Conservation (phyloP, 2,888 invertebrate genomes). For the Deilephila porcellus region DNA sequence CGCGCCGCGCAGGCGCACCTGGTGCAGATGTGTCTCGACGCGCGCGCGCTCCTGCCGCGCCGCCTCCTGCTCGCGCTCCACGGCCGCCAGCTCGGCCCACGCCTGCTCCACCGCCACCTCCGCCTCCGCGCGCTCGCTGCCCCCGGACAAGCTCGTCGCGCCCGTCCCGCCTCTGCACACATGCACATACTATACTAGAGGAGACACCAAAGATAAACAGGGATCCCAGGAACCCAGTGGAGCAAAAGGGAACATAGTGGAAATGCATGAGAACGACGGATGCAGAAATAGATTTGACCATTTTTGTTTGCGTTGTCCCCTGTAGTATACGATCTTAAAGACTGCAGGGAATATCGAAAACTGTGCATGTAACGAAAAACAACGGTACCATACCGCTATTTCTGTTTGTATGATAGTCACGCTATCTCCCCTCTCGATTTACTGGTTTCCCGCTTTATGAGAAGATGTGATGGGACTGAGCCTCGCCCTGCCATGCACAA, state of each 20-base stretch:
- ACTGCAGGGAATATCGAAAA: no score
- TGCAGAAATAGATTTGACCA: no score
- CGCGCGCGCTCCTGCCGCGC: conserved; percentile 90
- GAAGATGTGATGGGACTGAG: no score
- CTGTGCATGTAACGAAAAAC: no score
- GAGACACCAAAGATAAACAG: not conserved
- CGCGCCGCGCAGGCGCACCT: conserved; percentile 90
- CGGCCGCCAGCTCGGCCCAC: conserved; percentile 92
- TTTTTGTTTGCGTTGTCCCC: no score
- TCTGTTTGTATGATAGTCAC: no score
- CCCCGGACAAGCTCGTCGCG: conserved; percentile 43
- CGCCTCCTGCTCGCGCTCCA: conserved; percentile 93
- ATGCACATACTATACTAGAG: not conserved
- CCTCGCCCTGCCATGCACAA: no score
- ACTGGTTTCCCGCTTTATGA: no score
- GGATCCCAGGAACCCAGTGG: not conserved
- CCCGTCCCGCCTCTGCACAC: conserved; percentile 57
- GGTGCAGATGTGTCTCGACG: conserved; percentile 92
- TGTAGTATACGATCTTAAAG: no score
- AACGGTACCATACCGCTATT: no score
- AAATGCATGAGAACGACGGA: no score
- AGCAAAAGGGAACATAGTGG: not conserved
- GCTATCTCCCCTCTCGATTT: no score
- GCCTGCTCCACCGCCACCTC: conserved; percentile 91
- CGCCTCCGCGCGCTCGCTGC: conserved; percentile 82